Evolutionary conservation across 2,113 vertebrate genomes (phyloP), one percentile per base, ranked within the genome.

Genomic region (Alectura lathami): DNA sequence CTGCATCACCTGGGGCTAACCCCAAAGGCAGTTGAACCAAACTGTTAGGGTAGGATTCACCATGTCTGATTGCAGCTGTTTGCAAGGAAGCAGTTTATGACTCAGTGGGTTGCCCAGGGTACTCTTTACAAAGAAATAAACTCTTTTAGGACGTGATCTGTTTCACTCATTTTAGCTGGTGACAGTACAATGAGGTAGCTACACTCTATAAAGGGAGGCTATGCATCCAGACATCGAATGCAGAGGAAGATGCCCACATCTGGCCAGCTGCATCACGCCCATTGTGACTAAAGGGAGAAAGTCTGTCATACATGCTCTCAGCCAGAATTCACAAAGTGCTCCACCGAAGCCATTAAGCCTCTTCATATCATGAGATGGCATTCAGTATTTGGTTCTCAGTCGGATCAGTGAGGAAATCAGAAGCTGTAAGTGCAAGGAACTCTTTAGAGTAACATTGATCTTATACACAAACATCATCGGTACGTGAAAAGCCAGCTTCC

Each of bases 1-100:
- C 8, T 38, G 67, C 0, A 0, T 69, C 27, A 32, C 11, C 26
- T 32, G 32, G 54, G 30, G 17, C 20, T 81, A 84, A 84, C 14
- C n/a, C 56, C 53, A 62, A 64, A 84, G n/a, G 36, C 32, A 66
- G 24, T 40, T 60, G 45, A 17, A 80, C 87, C 53, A 69, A 34
- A 66, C 42, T 23, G 8, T 38, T 48, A 34, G 18, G 24, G 24
- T 57, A 82, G 57, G 51, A 85, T 69, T 79, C 87, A 79, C 3
- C 27, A 59, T 32, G 45, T 64, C 56, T 36, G 10, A 82, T 76
- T 94, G 79, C 75, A 86, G 67, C 34, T 40, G 21, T 79, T 42
- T 77, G 48, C 67, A 80, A 74, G 75, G 78, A 94, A 91, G 53
- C 30, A 48, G 56, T 87, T 89, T 60, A 85, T 82, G 70, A 64